Evolutionary conservation across 1,140 invertebrate species (phyloP), one percentile per base, ranked within the genome.

Genomic region (Macrobrachium nipponense): DNA sequence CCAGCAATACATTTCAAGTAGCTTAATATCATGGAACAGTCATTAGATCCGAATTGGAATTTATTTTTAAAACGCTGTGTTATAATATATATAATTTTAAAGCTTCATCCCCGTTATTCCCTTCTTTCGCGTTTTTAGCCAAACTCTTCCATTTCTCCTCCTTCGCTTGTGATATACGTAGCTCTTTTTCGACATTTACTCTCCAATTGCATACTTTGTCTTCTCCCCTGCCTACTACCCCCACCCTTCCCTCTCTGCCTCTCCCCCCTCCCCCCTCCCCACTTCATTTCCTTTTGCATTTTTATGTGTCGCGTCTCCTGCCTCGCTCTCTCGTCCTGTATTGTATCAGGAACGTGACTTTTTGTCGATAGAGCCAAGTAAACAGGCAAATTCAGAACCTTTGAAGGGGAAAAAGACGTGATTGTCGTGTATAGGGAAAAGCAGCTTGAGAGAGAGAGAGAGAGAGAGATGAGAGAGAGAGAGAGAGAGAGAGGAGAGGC

Each of bases 311-410:
- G 64, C 78, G 15, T n/a, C 18, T 20, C 27, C 36, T 58, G 18
- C 51, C 20, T 77, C 78, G 15, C 58, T 14, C 7, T 14, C 14
- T 18, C 44, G 27, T 36, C 27, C 27, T 36, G 4, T 36, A 11
- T 75, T 76, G 81, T 82, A 76, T 82, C 60, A 60, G 70, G 60
- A 82, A 82, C 81, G 81, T 82, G 81, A 75, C 81, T 82, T 82
- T 82, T 76, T 75, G 58, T 70, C 27, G 81, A 82, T 82, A 75
- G 72, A 64, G 81, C 81, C 81, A 82, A 82, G 81, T 62, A 82
- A 64, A 82, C 68, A 82, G 70, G 81, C 59, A 75, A 82, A 82
- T 62, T 75, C 72, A 43, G 59, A 27, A 60, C 23, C 51, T 62
- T 58, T 17, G 81, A 62, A 18, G 23, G 20, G 51, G 20, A 23